These are phyloP conservation scores for Boloria selene DNA, from an alignment of 2,888 invertebrate species.

Conservation along the genomic window DNA sequence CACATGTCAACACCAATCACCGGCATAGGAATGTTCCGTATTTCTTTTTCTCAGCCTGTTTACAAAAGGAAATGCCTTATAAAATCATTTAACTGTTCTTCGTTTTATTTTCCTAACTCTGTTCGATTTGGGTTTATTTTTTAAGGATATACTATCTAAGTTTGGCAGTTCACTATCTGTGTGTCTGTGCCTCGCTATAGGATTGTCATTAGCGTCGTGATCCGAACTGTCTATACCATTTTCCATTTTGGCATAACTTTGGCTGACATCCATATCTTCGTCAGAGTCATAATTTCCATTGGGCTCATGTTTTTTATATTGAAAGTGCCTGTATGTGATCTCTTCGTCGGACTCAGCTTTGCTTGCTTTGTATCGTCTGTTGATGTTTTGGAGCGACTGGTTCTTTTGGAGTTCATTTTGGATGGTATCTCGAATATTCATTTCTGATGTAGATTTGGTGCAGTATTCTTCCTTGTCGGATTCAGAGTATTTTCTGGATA, in stretches of 20 bases:
- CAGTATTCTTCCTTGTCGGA: conserved; percentile 76
- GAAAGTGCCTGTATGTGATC: conserved; percentile 57
- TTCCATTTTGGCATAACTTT: conserved; percentile 57
- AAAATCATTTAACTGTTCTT: conserved; percentile 77
- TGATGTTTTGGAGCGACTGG: conserved; percentile 74
- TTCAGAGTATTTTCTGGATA: conserved; percentile 61
- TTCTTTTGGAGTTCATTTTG: conserved; percentile 70
- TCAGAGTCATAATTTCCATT: conserved; percentile 72
- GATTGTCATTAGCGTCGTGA: conserved; percentile 69
- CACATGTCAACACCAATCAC: conserved; percentile 65
- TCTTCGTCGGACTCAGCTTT: conserved; percentile 68
- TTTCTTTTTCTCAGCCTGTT: conserved; percentile 55
- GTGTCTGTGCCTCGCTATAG: conserved; percentile 43
- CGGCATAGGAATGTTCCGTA: conserved; percentile 60
- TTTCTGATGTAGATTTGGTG: conserved; percentile 67
- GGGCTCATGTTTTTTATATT: conserved; percentile 58
- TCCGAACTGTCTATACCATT: conserved; percentile 72
- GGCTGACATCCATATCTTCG: conserved; percentile 60
- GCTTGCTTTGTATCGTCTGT: conserved; percentile 53
- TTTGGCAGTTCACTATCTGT: conserved; percentile 63
- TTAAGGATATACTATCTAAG: conserved; percentile 67
- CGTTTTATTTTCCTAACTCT: conserved; percentile 68
- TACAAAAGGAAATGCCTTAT: conserved; percentile 72
- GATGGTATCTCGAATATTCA: conserved; percentile 60
- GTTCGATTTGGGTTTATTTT: conserved; percentile 58